Percentiles rank a stretch among this genome's conserved stretches.
Conservation (phyloP, 2,888 invertebrate species). For the Oeneis ivallda region DNA sequence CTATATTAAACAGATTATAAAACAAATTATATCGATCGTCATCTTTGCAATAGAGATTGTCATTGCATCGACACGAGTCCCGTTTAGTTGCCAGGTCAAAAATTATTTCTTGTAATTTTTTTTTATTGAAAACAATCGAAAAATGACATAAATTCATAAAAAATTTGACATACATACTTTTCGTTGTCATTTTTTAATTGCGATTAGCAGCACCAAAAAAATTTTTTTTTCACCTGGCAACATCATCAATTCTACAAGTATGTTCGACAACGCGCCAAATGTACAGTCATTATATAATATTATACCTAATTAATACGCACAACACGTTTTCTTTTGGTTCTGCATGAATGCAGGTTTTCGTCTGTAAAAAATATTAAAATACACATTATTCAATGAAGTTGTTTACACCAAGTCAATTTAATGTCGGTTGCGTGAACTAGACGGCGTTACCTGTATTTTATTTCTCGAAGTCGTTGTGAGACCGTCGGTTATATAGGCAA, state of each 20-base stretch:
- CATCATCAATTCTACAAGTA: slow-evolving; percentile 17
- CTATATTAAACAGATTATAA: not conserved
- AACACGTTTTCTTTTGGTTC: slow-evolving; percentile 56
- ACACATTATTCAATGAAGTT: no score
- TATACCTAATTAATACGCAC: slow-evolving; percentile 58
- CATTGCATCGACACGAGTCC: slow-evolving; percentile 5
- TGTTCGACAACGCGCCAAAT: slow-evolving; percentile 70
- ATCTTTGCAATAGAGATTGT: slow-evolving; percentile 7
- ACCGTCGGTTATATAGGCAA: no score
- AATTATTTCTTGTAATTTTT: slow-evolving; percentile 1
- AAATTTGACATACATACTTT: slow-evolving; percentile 7
- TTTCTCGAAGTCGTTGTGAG: no score
- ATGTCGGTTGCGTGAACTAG: no score
- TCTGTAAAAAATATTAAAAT: slow-evolving; percentile 47
- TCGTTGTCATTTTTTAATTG: slow-evolving; percentile 25
- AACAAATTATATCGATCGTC: no score
- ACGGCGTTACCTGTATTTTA: no score
- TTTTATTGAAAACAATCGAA: not conserved
- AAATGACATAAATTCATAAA: slow-evolving; percentile 2
- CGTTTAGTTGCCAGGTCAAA: slow-evolving; percentile 9
- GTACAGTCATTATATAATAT: slow-evolving; percentile 47
- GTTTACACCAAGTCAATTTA: no score
- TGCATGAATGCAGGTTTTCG: slow-evolving; percentile 56
- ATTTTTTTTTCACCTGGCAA: slow-evolving; percentile 29
- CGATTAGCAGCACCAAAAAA: slow-evolving; percentile 7